Percentiles rank a stretch among this genome's conserved stretches.
These are phyloP conservation scores for Chaetops frenatus DNA, from an alignment of 2,113 vertebrate genomes.

Conservation along the genomic window DNA sequence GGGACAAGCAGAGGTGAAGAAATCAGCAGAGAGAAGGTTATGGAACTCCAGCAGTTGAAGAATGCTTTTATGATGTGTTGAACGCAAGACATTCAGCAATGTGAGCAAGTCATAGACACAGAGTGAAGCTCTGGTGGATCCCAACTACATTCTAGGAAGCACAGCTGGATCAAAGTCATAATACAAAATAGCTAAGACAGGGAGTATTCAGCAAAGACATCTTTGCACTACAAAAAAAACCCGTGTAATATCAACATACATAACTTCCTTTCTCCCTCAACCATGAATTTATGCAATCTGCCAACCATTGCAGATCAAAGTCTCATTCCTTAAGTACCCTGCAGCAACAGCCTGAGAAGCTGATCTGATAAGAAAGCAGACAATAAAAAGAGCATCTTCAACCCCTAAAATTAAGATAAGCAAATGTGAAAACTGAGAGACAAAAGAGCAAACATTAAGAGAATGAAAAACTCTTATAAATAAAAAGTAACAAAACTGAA, in stretches of 20 bases:
- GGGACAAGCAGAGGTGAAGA: background rate
- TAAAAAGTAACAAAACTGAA: background rate
- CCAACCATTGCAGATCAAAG: background rate
- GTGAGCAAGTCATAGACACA: rapidly evolving
- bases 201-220: background rate
- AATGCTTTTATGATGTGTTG: background rate
- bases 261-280: background rate
- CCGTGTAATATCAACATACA: background rate
- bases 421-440: background rate
- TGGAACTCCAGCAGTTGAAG: background rate
- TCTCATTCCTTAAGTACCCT: background rate
- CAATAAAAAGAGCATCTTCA: background rate
- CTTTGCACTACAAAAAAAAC: background rate
- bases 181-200: background rate
- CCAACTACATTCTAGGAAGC: background rate
- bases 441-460: background rate
- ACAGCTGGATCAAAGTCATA: background rate
- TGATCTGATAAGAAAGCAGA: background rate
- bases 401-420: background rate
- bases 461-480: background rate
- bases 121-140: background rate
- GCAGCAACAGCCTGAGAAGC: background rate
- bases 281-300: background rate
- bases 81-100: background rate
- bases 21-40: background rate